phyloP scores from a whole-genome alignment of 2,113 vertebrate species.

The Galeopterus variegatus region DNA sequence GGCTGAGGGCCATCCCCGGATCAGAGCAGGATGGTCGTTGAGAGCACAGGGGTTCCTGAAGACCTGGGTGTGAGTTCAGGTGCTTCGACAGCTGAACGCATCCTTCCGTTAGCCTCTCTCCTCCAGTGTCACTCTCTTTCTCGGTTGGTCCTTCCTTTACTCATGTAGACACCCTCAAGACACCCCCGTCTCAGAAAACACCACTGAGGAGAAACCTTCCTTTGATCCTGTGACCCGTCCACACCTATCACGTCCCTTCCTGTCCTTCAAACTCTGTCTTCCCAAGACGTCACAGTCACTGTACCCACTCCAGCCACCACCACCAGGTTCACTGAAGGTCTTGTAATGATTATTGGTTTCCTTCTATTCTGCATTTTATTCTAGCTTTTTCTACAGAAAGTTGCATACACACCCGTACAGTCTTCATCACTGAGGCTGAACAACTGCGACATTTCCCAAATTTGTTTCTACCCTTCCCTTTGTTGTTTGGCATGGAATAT shows the following conservation, averaged over 20 bases:
- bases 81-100: rapidly evolving
- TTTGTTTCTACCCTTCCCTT: background rate
- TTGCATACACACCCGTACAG: too few species aligned
- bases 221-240: too few species aligned
- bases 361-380: background rate
- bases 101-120: rapidly evolving
- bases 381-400: background rate
- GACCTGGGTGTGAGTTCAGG: background rate
- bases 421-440: background rate
- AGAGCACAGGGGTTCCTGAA: rapidly evolving
- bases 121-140: background rate
- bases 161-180: rapidly evolving
- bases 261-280: background rate
- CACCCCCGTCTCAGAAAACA: rapidly evolving
- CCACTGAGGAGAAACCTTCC: rapidly evolving
- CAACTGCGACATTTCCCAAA: background rate
- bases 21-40: rapidly evolving
- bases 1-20: rapidly evolving
- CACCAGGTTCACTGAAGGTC: rapidly evolving
- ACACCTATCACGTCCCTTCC: rapidly evolving
- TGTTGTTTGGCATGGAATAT: background rate
- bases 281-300: background rate
- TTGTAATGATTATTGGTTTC: background rate
- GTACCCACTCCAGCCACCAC: too few species aligned
- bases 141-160: background rate